Evolutionary conservation across 2,113 vertebrate species (phyloP).

Genomic region (Tringa solitaria): DNA sequence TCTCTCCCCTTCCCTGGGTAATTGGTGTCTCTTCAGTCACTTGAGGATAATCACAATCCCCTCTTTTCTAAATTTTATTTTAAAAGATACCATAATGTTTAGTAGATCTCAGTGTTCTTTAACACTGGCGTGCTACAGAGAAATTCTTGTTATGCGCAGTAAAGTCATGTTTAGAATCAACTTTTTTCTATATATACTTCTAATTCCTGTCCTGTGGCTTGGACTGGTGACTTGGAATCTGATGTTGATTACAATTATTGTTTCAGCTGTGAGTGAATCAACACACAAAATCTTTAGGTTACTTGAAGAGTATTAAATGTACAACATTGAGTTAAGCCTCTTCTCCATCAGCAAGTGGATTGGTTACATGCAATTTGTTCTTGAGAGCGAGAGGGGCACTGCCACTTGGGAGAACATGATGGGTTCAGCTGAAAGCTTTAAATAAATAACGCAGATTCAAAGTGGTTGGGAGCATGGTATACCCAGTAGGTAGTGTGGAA

Average conservation of each 20-base stretch:
- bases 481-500: neutral
- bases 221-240: neutral
- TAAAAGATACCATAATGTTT: neutral
- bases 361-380: constrained; percentile 29
- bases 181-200: neutral
- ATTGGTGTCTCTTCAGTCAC: neutral
- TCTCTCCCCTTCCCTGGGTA: neutral
- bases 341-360: constrained; percentile 52
- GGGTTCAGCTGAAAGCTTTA: constrained; percentile 1
- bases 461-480: neutral
- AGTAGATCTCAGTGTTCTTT: neutral
- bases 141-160: neutral
- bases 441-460: neutral
- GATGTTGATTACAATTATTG: constrained; percentile 4
- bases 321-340: constrained; percentile 12
- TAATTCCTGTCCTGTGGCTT: neutral
- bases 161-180: neutral
- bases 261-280: constrained; percentile 45
- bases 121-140: neutral
- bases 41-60: neutral
- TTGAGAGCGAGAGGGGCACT: neutral
- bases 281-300: neutral
- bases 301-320: constrained; percentile 25
- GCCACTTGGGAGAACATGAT: neutral
- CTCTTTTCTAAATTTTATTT: neutral